phyloP scores from a whole-genome alignment of 2,797 vertebrate species.

The Allobates femoralis region DNA sequence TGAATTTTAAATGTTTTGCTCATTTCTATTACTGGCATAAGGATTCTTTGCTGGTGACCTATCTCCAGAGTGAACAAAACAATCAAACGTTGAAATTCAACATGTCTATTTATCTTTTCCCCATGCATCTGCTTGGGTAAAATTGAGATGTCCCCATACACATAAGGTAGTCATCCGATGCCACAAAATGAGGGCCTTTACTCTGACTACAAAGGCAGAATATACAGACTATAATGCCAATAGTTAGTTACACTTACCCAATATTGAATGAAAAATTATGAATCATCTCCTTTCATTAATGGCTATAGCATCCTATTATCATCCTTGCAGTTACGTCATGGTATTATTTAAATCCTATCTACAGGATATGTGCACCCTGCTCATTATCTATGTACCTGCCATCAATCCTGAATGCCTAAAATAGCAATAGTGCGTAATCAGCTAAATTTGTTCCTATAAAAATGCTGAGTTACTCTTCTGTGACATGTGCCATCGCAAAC shows the following conservation, averaged over 20 bases:
- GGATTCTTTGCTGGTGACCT: too few species aligned
- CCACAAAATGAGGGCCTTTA: not conserved
- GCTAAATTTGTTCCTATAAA: not conserved
- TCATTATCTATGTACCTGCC: constrained; percentile 1
- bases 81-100: too few species aligned
- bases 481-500: not conserved
- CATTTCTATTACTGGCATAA: too few species aligned
- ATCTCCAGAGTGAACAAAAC: too few species aligned
- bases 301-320: not conserved
- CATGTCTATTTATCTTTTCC: too few species aligned
- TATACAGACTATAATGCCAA: not conserved
- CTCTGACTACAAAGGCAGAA: not conserved
- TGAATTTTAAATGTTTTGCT: too few species aligned
- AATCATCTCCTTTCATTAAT: not conserved
- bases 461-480: constrained; percentile 6
- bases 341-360: not conserved
- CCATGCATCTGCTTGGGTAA: too few species aligned
- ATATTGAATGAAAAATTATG: not conserved
- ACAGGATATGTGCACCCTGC: not conserved
- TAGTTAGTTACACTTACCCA: not conserved
- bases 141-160: too few species aligned
- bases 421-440: not conserved
- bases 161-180: too few species aligned
- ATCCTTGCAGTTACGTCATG: not conserved
- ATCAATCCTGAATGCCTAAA: not conserved